Conservation (phyloP, 2,113 vertebrate species). For the Mixornis gularis region DNA sequence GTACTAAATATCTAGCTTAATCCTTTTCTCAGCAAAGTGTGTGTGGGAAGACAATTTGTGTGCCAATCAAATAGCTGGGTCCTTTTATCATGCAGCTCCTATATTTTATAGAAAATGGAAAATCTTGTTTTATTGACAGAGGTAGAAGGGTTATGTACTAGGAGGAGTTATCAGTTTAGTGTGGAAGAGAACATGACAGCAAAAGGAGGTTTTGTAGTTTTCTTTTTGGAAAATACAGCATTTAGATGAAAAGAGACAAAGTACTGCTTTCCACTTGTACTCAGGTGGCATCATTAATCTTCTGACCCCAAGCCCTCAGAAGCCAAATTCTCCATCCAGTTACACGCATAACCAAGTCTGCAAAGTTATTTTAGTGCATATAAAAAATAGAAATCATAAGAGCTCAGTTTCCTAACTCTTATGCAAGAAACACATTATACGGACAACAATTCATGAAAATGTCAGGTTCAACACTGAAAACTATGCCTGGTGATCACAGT, state of each 20-base stretch:
- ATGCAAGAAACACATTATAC: neutral
- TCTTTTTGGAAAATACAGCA: neutral
- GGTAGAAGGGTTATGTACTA: neutral
- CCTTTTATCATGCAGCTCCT: neutral
- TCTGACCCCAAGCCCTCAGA: neutral
- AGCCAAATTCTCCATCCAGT: neutral
- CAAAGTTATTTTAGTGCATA: neutral
- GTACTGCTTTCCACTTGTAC: neutral
- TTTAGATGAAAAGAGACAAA: neutral
- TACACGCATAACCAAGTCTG: neutral
- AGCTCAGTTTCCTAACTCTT: neutral
- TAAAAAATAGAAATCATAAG: neutral
- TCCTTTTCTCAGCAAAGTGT: neutral
- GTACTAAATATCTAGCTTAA: conserved; percentile 26
- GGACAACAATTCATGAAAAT: conserved; percentile 27
- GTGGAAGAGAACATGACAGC: neutral
- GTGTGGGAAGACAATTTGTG: neutral
- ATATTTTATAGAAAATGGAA: neutral
- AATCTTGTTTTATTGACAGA: neutral
- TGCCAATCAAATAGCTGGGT: neutral
- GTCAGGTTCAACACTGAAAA: conserved; percentile 27
- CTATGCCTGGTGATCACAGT: neutral
- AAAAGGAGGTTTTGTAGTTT: neutral
- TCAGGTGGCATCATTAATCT: neutral
- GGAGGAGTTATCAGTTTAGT: neutral